Conservation (phyloP, 1,140 invertebrate species). For the Phocides pigmalion region DNA sequence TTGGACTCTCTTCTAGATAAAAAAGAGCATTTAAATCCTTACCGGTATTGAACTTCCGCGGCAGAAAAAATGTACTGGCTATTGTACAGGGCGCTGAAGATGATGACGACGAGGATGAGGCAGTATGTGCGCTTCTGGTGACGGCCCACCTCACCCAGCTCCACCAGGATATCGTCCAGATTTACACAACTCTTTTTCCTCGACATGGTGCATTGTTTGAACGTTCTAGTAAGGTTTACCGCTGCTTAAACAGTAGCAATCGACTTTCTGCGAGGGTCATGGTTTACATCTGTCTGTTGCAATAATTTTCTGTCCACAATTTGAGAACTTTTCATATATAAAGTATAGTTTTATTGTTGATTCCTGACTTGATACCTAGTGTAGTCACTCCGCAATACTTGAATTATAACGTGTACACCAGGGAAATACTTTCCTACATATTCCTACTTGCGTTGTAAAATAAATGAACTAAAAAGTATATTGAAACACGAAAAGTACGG, state of each 20-base stretch:
- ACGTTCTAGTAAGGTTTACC: neutral
- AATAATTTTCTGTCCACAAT: neutral
- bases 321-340: too few relatives aligned
- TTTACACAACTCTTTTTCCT: conserved; percentile 10
- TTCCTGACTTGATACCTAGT: too few relatives aligned
- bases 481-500: too few relatives aligned
- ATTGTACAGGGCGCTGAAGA: conserved; percentile 66
- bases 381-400: too few relatives aligned
- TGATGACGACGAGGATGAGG: conserved; percentile 59
- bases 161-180: conserved; percentile 59
- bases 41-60: conserved; percentile 56
- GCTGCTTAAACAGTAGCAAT: neutral
- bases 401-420: too few relatives aligned
- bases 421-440: too few relatives aligned
- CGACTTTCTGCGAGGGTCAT: neutral
- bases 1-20: too few relatives aligned
- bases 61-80: conserved; percentile 70
- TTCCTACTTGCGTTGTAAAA: too few relatives aligned
- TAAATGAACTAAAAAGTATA: too few relatives aligned
- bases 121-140: conserved; percentile 61
- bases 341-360: too few relatives aligned
- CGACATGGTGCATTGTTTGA: neutral
- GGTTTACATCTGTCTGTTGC: neutral
- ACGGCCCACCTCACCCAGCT: conserved; percentile 65
- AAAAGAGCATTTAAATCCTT: neutral